Conservation (phyloP, 2,113 vertebrate species). For the Chamaetylas fuelleborni region DNA sequence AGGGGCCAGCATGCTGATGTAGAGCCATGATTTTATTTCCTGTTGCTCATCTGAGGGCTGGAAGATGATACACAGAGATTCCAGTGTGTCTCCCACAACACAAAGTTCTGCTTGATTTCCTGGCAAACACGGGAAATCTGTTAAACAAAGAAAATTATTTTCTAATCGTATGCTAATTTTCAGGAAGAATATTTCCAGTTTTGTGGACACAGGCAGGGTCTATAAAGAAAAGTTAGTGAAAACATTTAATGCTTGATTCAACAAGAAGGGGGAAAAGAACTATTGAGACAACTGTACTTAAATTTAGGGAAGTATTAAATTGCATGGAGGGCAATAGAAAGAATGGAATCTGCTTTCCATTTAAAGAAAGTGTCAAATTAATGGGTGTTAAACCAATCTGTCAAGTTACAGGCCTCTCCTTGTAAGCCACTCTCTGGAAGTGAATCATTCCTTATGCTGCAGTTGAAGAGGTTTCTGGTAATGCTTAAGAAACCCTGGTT, state of each 20-base stretch:
- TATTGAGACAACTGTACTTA: neutral
- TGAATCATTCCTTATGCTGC: neutral
- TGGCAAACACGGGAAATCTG: neutral
- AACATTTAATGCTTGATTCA: neutral
- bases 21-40: neutral
- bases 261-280: rapidly evolving
- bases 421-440: neutral
- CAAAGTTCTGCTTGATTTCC: neutral
- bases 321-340: neutral
- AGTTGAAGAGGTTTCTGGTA: neutral
- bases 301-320: neutral
- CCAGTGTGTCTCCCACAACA: rapidly evolving
- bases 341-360: neutral
- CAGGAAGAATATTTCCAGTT: neutral
- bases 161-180: neutral
- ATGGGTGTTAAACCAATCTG: neutral
- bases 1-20: neutral
- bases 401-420: neutral
- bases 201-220: neutral
- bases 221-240: neutral
- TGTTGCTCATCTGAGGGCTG: neutral
- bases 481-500: neutral
- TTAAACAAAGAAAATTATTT: neutral
- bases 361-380: neutral
- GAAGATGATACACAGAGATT: neutral